Conservation (phyloP, 2,888 invertebrate genomes). For the Aphidius colemani region DNA sequence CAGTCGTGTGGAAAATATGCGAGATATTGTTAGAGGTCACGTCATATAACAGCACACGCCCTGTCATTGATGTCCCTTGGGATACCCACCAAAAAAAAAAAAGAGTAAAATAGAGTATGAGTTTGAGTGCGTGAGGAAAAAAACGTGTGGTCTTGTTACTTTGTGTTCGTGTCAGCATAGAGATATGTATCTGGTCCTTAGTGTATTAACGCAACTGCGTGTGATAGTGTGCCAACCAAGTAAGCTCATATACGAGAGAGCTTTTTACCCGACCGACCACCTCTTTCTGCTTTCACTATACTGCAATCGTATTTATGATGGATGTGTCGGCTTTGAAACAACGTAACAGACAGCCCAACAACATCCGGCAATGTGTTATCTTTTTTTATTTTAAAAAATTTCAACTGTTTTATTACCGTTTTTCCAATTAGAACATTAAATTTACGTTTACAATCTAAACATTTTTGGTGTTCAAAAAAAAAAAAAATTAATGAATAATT, state of each 20-base stretch:
- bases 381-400: background rate
- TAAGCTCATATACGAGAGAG: too few species aligned
- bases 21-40: slow-evolving; percentile 26
- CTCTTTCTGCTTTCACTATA: slow-evolving; percentile 15
- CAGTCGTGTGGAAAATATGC: background rate
- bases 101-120: slow-evolving; percentile 18
- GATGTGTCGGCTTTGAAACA: slow-evolving; percentile 52
- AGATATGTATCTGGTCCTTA: slow-evolving; percentile 26
- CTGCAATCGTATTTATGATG: slow-evolving; percentile 41
- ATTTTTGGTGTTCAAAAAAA: background rate
- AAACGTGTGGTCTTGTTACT: slow-evolving; percentile 1
- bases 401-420: too few species aligned
- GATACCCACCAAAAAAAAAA: slow-evolving; percentile 33
- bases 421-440: background rate
- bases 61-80: slow-evolving; percentile 38
- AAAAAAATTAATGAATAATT: background rate
- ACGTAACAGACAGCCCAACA: slow-evolving; percentile 46
- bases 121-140: background rate
- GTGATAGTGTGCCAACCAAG: slow-evolving; percentile 11
- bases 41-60: slow-evolving; percentile 38
- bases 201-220: slow-evolving; percentile 6
- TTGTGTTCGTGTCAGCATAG: slow-evolving; percentile 20
- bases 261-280: background rate
- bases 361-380: slow-evolving; percentile 38
- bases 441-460: slow-evolving; percentile 14